A percentile compares a stretch with the other conserved stretches of the same genome.
Conservation (phyloP, 2,888 invertebrate genomes). For the Diaperis boleti region DNA sequence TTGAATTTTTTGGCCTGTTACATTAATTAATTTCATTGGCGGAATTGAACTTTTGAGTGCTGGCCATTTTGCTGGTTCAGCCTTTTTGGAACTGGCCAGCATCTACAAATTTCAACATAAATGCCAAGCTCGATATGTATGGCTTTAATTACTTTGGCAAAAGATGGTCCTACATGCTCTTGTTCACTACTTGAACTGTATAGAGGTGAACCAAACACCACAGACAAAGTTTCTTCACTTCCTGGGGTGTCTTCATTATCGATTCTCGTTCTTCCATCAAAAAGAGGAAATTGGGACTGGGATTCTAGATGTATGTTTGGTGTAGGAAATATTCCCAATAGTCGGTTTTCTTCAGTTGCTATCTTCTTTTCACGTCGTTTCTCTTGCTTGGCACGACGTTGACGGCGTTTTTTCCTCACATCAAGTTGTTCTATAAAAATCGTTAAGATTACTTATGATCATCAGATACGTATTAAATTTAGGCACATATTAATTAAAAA, state of each 20-base stretch:
- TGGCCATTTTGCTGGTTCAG: constrained; percentile 52
- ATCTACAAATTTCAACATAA: constrained; percentile 52
- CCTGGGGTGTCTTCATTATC: constrained; percentile 55
- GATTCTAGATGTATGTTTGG: constrained; percentile 75
- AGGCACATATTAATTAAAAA: constrained; percentile 25
- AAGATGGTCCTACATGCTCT: constrained; percentile 67
- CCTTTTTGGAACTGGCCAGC: constrained; percentile 58
- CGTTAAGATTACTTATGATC: background rate
- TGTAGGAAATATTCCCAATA: constrained; percentile 76
- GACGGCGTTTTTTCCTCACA: constrained; percentile 75
- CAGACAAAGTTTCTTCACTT: constrained; percentile 57
- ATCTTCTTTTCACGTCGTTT: constrained; percentile 83
- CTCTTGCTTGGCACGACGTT: constrained; percentile 82
- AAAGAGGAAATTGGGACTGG: constrained; percentile 72
- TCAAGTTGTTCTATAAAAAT: constrained; percentile 76
- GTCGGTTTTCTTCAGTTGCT: constrained; percentile 77
- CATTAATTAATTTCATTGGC: constrained; percentile 53
- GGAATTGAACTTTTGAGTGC: constrained; percentile 46
- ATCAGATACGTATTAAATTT: background rate
- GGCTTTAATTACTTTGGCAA: constrained; percentile 67
- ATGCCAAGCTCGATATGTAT: background rate
- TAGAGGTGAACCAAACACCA: constrained; percentile 47
- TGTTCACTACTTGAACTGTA: constrained; percentile 54
- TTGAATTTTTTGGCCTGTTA: constrained; percentile 56
- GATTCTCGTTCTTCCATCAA: constrained; percentile 53